Evolutionary conservation across 2,113 vertebrate species (phyloP), one percentile per base, ranked within the genome.

Genomic region (Talpa occidentalis): DNA sequence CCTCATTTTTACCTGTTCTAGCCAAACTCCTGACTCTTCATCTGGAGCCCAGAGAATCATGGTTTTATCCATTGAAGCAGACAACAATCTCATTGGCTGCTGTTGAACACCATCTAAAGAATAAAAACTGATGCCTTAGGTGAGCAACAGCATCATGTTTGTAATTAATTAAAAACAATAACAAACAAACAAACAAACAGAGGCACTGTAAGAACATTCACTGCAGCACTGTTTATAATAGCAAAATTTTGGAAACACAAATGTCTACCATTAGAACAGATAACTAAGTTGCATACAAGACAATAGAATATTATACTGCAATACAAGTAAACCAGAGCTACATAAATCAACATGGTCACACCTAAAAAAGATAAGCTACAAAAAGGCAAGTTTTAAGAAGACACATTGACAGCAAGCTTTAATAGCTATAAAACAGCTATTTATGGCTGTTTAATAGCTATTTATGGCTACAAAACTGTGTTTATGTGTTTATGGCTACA

Each of bases 41-140:
- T 99, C 99, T 44, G 99, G 99, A 96, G 98, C 98, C 99, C 99
- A 99, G 32, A 99, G 97, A 96, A 99, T 99, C 98, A 99, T 99
- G 72, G 99, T 99, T 98, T 99, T 99, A 98, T 99, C 99, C 99
- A 99, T 99, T 74, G 99, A 99, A 2, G 99, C 99, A 80, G 99
- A 99, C 22, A 99, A 98, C 80, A 99, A 97, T 94, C 97, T 98
- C 97, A 99, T 98, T 82, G 98, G 98, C 94, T 99, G 99, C 94
- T 99, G 98, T 92, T 98, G 97, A 96, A 98, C 97, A 66, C 98
- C 99, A 97, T 98, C 99, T 99, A 98, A 97, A 97, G 40, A 95
- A 96, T 35, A 95, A 95, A 47, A 16, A 96, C 76, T 72, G 73
- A 26, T 78, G 30, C 22, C 93, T 93, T 87, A 95, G 26, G 66